Evolutionary conservation across 2,797 vertebrate species (phyloP).

Genomic region (Gallinago solitaria): DNA sequence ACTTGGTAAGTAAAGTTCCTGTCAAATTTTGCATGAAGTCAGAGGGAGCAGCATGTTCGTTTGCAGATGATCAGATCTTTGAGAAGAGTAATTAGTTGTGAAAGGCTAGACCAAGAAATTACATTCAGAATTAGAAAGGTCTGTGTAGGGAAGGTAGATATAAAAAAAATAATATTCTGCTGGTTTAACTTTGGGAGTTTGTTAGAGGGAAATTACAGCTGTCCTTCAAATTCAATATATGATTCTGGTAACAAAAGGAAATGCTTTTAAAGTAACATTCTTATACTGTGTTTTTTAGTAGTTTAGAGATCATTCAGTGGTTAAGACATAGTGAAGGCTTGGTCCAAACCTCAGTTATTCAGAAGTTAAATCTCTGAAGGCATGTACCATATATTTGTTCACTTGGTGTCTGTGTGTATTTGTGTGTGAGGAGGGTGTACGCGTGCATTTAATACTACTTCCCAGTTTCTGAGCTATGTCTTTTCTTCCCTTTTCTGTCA

Average conservation of each 20-base stretch:
- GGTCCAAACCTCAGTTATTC: neutral
- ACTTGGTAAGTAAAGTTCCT: constrained; percentile 45
- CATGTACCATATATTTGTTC: neutral
- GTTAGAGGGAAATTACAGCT: neutral
- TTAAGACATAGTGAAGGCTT: neutral
- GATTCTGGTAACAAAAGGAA: neutral
- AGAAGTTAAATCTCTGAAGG: neutral
- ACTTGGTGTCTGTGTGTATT: neutral
- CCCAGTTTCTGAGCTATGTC: neutral
- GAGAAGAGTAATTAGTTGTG: neutral
- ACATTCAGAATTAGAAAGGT: neutral
- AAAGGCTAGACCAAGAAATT: neutral
- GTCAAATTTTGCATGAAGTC: constrained; percentile 27
- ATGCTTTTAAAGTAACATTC: neutral
- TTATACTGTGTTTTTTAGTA: neutral
- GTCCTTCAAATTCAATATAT: neutral
- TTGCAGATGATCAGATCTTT: neutral
- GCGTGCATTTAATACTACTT: neutral
- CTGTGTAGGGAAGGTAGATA: neutral
- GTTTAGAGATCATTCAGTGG: neutral
- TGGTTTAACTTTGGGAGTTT: neutral
- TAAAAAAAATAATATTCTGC: neutral
- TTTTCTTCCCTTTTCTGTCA: neutral
- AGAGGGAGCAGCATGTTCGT: neutral
- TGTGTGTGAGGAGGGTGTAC: neutral